phyloP scores from a whole-genome alignment of 2,888 invertebrate species.

The Brachypterus glaber region DNA sequence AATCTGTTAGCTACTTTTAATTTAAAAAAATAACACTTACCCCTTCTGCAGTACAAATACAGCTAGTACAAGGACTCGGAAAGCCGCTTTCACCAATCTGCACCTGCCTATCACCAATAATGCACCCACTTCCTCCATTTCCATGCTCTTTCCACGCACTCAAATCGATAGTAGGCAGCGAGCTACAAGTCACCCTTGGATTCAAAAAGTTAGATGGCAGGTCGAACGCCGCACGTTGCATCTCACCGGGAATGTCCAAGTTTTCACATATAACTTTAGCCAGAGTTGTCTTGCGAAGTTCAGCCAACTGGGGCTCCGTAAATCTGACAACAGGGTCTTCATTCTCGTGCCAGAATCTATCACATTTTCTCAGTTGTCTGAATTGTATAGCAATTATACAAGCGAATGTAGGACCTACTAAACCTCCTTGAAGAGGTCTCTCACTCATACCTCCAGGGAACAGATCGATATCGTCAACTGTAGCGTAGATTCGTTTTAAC shows the following conservation, averaged over 20 bases:
- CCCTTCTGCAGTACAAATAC: conserved; percentile 77
- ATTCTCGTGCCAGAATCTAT: conserved; percentile 94
- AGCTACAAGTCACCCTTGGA: conserved; percentile 75
- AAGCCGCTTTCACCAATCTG: conserved; percentile 75
- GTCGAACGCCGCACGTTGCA: conserved; percentile 85
- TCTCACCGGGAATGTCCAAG: conserved; percentile 72
- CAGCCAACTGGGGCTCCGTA: conserved; percentile 76
- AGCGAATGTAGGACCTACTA: conserved; percentile 91
- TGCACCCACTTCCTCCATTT: conserved; percentile 57
- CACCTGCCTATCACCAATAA: conserved; percentile 70
- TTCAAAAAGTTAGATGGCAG: conserved; percentile 86
- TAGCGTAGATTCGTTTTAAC: conserved; percentile 71
- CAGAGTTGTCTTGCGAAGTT: conserved; percentile 76
- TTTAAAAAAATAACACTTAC: conserved; percentile 45
- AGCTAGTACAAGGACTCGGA: conserved; percentile 85
- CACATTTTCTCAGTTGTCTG: conserved; percentile 80
- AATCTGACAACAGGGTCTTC: conserved; percentile 69
- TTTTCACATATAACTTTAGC: conserved; percentile 85
- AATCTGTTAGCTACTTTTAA: conserved; percentile 1
- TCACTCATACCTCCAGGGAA: conserved; percentile 94
- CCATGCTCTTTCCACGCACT: conserved; percentile 76
- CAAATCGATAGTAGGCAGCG: conserved; percentile 70
- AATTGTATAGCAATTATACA: conserved; percentile 93
- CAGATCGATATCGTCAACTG: conserved; percentile 91
- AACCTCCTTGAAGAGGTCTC: conserved; percentile 76